A percentile compares a stretch with the other conserved stretches of the same genome.
phyloP scores from a whole-genome alignment of 2,797 vertebrate genomes.

The Loris lydekkerianus region DNA sequence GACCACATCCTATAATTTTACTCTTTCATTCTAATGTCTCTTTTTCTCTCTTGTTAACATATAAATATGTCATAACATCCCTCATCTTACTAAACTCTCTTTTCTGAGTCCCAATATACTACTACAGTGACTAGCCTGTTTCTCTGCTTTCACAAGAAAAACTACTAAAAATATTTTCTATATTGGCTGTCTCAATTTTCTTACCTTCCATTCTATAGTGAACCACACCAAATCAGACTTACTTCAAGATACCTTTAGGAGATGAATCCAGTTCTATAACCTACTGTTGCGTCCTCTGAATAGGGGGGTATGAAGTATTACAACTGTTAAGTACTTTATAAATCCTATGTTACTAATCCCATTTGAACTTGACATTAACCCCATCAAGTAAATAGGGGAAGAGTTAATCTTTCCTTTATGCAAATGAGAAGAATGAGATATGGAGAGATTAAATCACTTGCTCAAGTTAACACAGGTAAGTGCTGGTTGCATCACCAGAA shows the following conservation, averaged over 20 bases:
- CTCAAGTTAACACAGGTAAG: not conserved
- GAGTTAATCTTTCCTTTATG: conserved; percentile 20
- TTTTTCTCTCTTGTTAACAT: not conserved
- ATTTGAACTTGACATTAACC: conserved; percentile 21
- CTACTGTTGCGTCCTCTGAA: not conserved
- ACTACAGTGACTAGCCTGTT: not conserved
- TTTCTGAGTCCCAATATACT: not conserved
- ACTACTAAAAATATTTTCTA: not conserved
- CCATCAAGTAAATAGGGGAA: not conserved
- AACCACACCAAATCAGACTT: not conserved
- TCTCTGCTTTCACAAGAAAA: conserved; percentile 18
- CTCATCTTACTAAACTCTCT: not conserved
- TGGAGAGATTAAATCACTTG: conserved; percentile 29
- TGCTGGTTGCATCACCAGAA: not conserved
- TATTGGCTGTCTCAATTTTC: not conserved
- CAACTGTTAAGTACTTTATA: not conserved
- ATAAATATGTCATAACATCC: not conserved
- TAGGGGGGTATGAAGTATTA: not conserved
- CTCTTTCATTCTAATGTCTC: not conserved
- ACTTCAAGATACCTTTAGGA: conserved; percentile 14
- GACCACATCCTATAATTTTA: not conserved
- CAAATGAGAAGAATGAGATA: conserved; percentile 21
- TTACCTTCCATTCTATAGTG: conserved; percentile 1
- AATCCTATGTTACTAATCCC: not conserved
- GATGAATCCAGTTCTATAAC: not conserved